A percentile compares a stretch with the other conserved stretches of the same genome.
Conservation (phyloP, 2,113 vertebrate genomes). For the Zosterops hypoxanthus region DNA sequence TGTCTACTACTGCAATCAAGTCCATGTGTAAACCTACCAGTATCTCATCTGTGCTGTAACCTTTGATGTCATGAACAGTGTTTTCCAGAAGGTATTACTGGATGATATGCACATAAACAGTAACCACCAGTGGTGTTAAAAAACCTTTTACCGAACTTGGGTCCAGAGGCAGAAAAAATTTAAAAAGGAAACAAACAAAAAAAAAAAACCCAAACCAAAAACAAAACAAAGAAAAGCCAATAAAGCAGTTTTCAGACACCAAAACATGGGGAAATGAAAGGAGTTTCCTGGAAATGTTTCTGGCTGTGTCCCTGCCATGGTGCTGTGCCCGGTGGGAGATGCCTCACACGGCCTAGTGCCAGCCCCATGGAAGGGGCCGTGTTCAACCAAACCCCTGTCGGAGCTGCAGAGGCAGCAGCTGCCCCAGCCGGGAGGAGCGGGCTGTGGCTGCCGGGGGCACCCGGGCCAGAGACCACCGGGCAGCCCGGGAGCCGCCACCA, state of each 20-base stretch:
- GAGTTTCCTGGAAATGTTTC: background rate
- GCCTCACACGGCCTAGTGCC: no score
- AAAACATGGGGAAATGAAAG: background rate
- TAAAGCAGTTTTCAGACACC: background rate
- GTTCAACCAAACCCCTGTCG: rapidly evolving
- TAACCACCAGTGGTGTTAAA: background rate
- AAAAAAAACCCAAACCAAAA: no score
- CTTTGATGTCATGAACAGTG: background rate
- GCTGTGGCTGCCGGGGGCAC: background rate
- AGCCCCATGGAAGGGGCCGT: rapidly evolving
- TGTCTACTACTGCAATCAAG: background rate
- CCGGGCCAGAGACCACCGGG: no score
- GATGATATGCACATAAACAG: background rate
- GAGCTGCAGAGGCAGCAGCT: background rate
- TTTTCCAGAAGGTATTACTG: background rate
- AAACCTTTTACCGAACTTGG: rapidly evolving
- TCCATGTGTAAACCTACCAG: rapidly evolving
- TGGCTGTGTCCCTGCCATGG: rapidly evolving
- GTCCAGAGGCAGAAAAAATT: background rate
- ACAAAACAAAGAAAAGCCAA: background rate
- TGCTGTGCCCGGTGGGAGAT: background rate
- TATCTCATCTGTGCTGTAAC: background rate
- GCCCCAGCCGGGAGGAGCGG: no score
- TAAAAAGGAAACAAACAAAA: background rate
- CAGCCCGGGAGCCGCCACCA: background rate